These are phyloP conservation scores for Hirudinaria manillensis DNA, from an alignment of 2,888 invertebrate genomes.

Conservation along the genomic window DNA sequence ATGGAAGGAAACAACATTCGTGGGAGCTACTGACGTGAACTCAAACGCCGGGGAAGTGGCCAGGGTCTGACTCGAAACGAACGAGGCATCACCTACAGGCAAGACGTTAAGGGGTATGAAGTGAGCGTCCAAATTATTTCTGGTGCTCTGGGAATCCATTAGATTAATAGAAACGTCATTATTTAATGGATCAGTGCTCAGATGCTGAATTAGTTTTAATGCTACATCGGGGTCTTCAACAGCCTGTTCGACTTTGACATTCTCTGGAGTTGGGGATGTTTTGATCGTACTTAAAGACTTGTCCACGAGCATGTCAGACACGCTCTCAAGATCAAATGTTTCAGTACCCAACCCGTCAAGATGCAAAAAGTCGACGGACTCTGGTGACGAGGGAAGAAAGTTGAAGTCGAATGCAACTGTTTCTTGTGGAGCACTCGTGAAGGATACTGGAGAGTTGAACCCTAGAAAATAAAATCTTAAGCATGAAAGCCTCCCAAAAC, in stretches of 20 bases:
- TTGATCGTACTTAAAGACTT: neutral
- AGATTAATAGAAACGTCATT: neutral
- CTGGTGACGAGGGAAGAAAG: neutral
- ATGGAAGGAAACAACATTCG: neutral
- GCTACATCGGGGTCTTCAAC: neutral
- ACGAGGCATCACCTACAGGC: neutral
- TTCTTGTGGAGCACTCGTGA: neutral
- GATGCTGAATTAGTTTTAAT: neutral
- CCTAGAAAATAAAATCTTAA: neutral
- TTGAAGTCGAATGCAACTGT: neutral
- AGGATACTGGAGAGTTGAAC: neutral
- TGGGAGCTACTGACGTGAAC: neutral
- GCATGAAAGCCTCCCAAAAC: neutral
- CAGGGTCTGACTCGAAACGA: neutral
- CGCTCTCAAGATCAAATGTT: neutral
- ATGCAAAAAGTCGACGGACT: neutral
- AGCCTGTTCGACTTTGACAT: neutral
- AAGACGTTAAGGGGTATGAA: neutral
- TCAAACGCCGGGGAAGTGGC: neutral
- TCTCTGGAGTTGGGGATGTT: neutral
- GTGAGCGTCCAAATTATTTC: neutral
- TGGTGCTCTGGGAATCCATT: neutral
- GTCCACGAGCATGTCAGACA: neutral
- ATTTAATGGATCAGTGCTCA: neutral
- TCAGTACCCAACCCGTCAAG: neutral